Conservation (phyloP, 2,888 invertebrate species). For the Apocheima hispidaria region DNA sequence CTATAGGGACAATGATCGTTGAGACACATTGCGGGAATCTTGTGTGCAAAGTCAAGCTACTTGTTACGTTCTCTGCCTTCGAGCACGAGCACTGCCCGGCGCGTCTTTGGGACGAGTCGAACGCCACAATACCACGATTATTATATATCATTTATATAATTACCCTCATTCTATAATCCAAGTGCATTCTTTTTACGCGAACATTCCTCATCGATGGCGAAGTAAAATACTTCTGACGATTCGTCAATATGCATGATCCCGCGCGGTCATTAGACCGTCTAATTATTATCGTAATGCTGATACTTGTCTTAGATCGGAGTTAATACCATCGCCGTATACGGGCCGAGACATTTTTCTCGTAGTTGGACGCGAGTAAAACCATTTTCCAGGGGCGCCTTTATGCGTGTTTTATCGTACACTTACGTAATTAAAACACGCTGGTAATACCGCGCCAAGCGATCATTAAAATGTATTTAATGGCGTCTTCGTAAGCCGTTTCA, state of each 20-base stretch:
- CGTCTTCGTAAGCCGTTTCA: slow-evolving; percentile 67
- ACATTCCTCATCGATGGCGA: slow-evolving; percentile 9
- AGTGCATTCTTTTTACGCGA: slow-evolving; percentile 2
- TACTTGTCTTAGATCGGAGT: slow-evolving; percentile 12
- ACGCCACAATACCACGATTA: no score
- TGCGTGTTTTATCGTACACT: slow-evolving; percentile 61
- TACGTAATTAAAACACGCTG: slow-evolving; percentile 63
- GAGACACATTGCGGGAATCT: no score
- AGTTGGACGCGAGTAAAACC: slow-evolving; percentile 48
- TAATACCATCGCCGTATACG: slow-evolving; percentile 41
- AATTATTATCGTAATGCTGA: slow-evolving; percentile 10
- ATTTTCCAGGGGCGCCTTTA: slow-evolving; percentile 48
- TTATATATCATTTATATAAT: no score
- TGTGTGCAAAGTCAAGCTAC: no score
- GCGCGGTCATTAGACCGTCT: slow-evolving; percentile 9
- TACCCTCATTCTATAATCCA: no score
- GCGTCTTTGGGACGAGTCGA: no score
- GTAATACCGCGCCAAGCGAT: slow-evolving; percentile 55
- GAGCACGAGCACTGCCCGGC: no score
- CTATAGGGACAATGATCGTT: no score
- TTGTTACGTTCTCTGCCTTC: no score
- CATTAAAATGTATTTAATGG: slow-evolving; percentile 69
- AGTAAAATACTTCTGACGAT: slow-evolving; percentile 14
- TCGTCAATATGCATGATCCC: slow-evolving; percentile 26
- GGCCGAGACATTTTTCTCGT: slow-evolving; percentile 50